Percentiles rank a stretch among this genome's conserved stretches.
Conservation (phyloP, 1,140 invertebrate species). For the Penaeus chinensis region DNA sequence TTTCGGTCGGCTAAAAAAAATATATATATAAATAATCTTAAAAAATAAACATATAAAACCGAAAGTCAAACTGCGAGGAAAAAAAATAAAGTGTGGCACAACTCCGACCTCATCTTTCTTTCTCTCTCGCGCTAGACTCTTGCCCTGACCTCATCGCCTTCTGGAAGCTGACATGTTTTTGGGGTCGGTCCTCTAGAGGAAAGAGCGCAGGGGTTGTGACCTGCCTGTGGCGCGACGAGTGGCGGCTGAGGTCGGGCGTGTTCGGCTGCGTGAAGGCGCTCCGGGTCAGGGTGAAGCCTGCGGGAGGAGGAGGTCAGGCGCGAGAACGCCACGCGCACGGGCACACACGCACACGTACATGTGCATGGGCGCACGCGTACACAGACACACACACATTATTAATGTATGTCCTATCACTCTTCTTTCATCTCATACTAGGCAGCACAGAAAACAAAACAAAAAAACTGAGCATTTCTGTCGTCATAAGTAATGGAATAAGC, state of each 20-base stretch:
- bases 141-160: slow-evolving; percentile 61
- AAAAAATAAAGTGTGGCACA: not conserved
- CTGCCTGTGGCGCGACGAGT: slow-evolving; percentile 29
- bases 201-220: slow-evolving; percentile 55
- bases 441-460: too few relatives aligned
- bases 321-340: not conserved
- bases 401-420: too few relatives aligned
- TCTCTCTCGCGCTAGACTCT: not conserved
- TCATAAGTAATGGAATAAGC: too few relatives aligned
- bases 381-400: not conserved
- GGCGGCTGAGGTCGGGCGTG: slow-evolving; percentile 65
- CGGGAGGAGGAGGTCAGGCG: not conserved
- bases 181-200: slow-evolving; percentile 66
- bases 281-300: slow-evolving; percentile 54
- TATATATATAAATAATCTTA: too few relatives aligned
- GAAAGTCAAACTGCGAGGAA: too few relatives aligned
- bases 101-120: not conserved
- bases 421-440: too few relatives aligned
- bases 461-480: too few relatives aligned
- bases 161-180: slow-evolving; percentile 91
- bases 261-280: slow-evolving; percentile 65
- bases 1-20: too few relatives aligned
- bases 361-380: not conserved
- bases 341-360: slow-evolving; percentile 8
- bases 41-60: too few relatives aligned